These are phyloP conservation scores for Diplodus puntazzo DNA, from an alignment of 2,797 vertebrate genomes.

Conservation along the genomic window DNA sequence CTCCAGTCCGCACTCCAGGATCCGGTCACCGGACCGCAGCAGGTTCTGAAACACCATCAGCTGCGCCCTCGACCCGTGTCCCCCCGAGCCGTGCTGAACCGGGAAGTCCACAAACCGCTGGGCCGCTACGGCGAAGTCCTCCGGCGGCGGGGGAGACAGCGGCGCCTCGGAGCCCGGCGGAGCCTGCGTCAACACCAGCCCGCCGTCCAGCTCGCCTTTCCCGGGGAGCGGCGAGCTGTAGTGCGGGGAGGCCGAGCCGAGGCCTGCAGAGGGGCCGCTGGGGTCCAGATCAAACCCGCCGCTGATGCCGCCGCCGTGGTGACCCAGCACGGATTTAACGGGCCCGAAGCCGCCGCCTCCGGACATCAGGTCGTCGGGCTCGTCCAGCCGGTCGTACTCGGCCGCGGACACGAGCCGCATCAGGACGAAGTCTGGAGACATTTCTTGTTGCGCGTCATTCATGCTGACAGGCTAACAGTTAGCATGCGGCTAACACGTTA, in stretches of 20 bases:
- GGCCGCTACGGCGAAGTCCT: conserved; percentile 60
- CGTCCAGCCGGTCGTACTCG: conserved; percentile 79
- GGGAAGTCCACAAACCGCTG: conserved; percentile 77
- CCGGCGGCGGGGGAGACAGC: conserved; percentile 49
- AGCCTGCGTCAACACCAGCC: conserved; percentile 79
- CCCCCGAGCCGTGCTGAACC: conserved; percentile 50
- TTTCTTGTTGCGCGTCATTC: conserved; percentile 81
- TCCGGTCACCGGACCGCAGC: conserved; percentile 79
- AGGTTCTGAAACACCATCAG: conserved; percentile 91
- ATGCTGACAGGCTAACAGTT: conserved; percentile 72
- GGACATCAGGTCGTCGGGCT: conserved; percentile 70
- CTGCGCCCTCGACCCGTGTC: conserved; percentile 81
- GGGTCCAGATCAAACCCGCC: conserved; percentile 71
- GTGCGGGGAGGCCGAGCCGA: conserved; percentile 76
- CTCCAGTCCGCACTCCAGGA: conserved; percentile 71
- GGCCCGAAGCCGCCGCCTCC: conserved; percentile 79
- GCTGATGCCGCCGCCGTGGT: conserved; percentile 44
- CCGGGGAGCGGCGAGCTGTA: conserved; percentile 81
- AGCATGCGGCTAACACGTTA: not conserved
- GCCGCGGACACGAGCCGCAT: conserved; percentile 82
- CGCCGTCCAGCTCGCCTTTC: conserved; percentile 82
- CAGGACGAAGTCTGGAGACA: conserved; percentile 83
- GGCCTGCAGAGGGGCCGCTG: conserved; percentile 70
- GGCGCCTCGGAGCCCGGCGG: conserved; percentile 62
- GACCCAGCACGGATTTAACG: conserved; percentile 69